Evolutionary conservation across 2,888 invertebrate genomes (phyloP).

Genomic region (Trachelus iudaicus): DNA sequence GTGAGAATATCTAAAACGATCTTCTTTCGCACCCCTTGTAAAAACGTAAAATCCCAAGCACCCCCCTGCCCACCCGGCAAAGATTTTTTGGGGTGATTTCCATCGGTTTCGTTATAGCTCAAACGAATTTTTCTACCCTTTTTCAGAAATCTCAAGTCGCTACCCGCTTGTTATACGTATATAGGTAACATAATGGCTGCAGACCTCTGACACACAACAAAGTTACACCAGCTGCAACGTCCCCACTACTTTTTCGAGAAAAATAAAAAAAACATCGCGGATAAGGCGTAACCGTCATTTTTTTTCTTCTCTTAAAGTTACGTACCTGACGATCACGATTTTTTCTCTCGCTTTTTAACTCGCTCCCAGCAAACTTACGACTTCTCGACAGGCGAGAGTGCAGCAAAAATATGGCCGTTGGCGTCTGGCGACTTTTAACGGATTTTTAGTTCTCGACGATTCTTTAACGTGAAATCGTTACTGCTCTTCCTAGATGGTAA

Average conservation of each 20-base stretch:
- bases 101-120: constrained; percentile 31
- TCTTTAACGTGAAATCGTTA: background rate
- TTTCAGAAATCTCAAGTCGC: background rate
- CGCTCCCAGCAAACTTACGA: background rate
- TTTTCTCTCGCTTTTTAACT: background rate
- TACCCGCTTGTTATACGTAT: background rate
- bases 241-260: constrained; percentile 14
- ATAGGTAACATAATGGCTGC: background rate
- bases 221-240: constrained; percentile 27
- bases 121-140: constrained; percentile 6
- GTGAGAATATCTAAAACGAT: constrained; percentile 36
- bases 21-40: constrained; percentile 16
- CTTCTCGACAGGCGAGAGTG: background rate
- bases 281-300: constrained; percentile 33
- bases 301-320: background rate
- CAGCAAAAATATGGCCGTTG: background rate
- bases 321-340: background rate
- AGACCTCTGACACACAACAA: background rate
- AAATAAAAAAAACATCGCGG: constrained; percentile 17
- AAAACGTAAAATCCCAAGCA: constrained; percentile 12
- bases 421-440: background rate
- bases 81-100: constrained; percentile 47
- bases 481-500: background rate
- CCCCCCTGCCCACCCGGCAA: background rate
- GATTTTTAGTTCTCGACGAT: background rate